Percentiles rank a stretch among this genome's conserved stretches.
Evolutionary conservation across 1,140 invertebrate species (phyloP).

Genomic region (Laodelphax striatellus): DNA sequence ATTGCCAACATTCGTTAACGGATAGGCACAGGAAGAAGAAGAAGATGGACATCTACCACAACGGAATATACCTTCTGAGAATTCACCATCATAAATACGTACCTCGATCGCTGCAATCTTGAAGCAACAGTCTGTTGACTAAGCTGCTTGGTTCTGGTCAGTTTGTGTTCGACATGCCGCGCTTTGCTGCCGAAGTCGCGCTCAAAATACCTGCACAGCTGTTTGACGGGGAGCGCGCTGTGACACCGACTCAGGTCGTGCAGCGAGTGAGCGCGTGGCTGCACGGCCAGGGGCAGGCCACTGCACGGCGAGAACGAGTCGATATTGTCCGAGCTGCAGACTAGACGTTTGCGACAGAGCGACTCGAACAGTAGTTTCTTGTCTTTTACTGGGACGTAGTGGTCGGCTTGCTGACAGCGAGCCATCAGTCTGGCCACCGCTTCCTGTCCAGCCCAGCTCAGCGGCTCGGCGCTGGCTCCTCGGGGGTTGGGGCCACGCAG

Average conservation of each 20-base stretch:
- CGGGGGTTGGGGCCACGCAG: background rate
- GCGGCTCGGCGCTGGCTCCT: slow-evolving; percentile 6
- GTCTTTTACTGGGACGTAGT: slow-evolving; percentile 46
- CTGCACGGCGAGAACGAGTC: background rate
- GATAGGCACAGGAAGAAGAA: no score
- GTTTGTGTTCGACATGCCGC: no score
- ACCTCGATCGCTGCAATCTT: background rate
- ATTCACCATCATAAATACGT: background rate
- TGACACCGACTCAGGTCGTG: slow-evolving; percentile 40
- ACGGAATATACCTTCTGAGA: no score
- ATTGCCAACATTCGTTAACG: no score
- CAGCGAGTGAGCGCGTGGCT: slow-evolving; percentile 37
- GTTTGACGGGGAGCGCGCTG: slow-evolving; percentile 34
- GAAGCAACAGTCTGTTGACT: background rate
- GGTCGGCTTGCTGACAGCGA: slow-evolving; percentile 43
- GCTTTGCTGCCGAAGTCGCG: slow-evolving; percentile 14
- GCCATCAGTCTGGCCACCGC: slow-evolving; percentile 38
- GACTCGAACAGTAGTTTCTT: slow-evolving; percentile 47
- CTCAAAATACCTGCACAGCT: slow-evolving; percentile 49
- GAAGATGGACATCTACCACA: no score
- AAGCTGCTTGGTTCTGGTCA: no score
- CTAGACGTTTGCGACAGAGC: slow-evolving; percentile 32
- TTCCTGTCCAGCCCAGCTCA: slow-evolving; percentile 25
- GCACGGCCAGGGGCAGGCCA: slow-evolving; percentile 26
- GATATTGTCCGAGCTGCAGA: slow-evolving; percentile 7